These are phyloP conservation scores for Brachionus sp. DNA, from an alignment of 1,140 invertebrate genomes.

Conservation along the genomic window DNA sequence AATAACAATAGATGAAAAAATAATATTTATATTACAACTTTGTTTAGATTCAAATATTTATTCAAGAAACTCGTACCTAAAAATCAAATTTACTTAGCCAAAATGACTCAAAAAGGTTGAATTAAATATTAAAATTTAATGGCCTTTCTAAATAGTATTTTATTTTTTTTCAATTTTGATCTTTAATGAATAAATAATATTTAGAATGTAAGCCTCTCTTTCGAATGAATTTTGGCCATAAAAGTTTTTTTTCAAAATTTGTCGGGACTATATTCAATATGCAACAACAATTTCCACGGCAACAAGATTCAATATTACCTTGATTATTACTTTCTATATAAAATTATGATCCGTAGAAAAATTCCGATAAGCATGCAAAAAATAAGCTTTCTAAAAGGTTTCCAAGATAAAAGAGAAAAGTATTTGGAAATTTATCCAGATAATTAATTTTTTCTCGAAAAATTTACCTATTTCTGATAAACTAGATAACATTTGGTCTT, in stretches of 20 bases:
- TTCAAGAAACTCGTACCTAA: neutral
- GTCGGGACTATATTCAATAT: neutral
- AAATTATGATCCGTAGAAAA: slow-evolving; percentile 1
- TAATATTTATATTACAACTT: neutral
- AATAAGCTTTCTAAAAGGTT: neutral
- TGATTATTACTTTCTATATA: neutral
- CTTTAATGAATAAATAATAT: neutral
- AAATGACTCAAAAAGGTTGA: neutral
- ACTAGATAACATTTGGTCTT: too few species aligned
- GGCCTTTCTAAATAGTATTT: neutral
- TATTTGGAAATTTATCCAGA: too few species aligned
- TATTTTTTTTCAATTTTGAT: neutral
- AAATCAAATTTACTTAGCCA: neutral
- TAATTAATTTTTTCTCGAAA: too few species aligned
- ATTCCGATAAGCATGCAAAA: neutral
- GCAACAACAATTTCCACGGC: neutral
- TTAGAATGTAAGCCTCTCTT: neutral
- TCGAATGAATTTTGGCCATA: neutral
- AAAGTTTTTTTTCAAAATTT: neutral
- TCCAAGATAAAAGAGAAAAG: too few species aligned
- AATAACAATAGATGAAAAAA: neutral
- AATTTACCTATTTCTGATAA: too few species aligned
- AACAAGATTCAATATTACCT: slow-evolving; percentile 9
- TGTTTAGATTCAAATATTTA: neutral
- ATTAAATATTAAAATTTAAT: neutral